Base-by-base conservation (phyloP, 2,113 vertebrate genomes). In the Corythoichthys haematopterus region DNA sequence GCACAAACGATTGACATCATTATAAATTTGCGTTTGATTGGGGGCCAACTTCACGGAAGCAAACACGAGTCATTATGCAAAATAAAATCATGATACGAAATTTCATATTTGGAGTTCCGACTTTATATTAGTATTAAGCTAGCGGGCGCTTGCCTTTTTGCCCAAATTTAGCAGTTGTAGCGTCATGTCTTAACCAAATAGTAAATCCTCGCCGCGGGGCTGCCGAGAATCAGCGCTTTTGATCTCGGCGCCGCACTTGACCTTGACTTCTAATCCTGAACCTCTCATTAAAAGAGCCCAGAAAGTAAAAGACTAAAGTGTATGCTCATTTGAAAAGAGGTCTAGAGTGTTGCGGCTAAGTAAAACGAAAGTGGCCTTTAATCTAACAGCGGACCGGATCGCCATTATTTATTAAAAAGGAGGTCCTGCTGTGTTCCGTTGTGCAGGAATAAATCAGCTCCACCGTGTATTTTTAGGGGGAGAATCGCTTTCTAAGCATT, bases 391-490 rank as follows among this genome's bases (percentile, higher is more conserved):
- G 50, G 13, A 50, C 57, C 20, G 37, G 53, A 65, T 77, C 72
- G 69, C 57, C 66, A 58, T 66, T 64, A 61, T 48, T 11, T 45
- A 1, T 33, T 12, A 3, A 33, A 55, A 66, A 61, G 50, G 47
- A 55, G 61, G 47, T 60, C 55, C 72, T 61, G 65, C 59, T 65
- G 51, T 43, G 58, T 37, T 80, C 55, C 48, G 37, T 76, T 83
- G 69, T 74, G 64, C 65, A 28, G 66, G 64, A 77, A 77, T 77
- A 64, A 68, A 67, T 72, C 59, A 61, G 28, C 53, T 72, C 15
- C 46, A 35, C 52, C 55, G n/a, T 71, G 53, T 65, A 36, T 65
- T 72, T 56, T 45, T 66, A 74, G 58, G 59, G 20, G 38, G 58
- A 66, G 68, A 77, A 67, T 38, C 73, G 69, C 57, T 56, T 55